Percentiles rank a stretch among this genome's conserved stretches.
phyloP scores from a whole-genome alignment of 2,113 vertebrate genomes.

The Kryptolebias marmoratus region DNA sequence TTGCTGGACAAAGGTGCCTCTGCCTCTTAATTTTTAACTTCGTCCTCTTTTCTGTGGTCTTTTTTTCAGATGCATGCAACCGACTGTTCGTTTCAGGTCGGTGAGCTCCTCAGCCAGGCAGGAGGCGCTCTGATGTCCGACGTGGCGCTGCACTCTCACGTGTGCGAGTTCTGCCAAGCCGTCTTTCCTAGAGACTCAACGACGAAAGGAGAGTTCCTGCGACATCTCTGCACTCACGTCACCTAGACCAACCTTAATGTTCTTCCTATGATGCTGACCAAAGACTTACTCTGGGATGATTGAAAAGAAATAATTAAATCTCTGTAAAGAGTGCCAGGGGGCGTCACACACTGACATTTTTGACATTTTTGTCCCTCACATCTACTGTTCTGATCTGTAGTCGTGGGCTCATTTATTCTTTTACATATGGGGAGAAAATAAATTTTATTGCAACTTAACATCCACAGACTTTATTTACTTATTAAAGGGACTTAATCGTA shows the following conservation, averaged over 20 bases:
- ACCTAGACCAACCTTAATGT: constrained; percentile 44
- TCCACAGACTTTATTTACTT: neutral
- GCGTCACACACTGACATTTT: neutral
- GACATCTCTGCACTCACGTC: constrained; percentile 78
- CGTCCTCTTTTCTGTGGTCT: constrained; percentile 17
- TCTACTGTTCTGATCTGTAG: no score
- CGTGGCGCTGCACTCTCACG: constrained; percentile 73
- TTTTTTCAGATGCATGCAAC: constrained; percentile 69
- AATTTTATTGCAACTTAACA: neutral
- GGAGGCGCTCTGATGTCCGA: constrained; percentile 55
- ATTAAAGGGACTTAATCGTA: neutral
- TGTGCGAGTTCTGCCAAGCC: constrained; percentile 84
- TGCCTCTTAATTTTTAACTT: neutral
- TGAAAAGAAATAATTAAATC: neutral
- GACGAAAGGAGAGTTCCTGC: constrained; percentile 76
- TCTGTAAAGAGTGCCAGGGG: neutral
- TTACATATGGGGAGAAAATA: neutral
- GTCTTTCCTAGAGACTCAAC: constrained; percentile 73
- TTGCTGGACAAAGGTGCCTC: neutral
- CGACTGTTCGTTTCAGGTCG: constrained; percentile 53
- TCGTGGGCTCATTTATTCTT: neutral
- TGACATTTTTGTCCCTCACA: neutral
- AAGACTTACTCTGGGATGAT: constrained; percentile 1
- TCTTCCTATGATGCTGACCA: neutral
- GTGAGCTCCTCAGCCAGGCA: constrained; percentile 1